Evolutionary conservation across 2,797 vertebrate species (phyloP), one percentile per base, ranked within the genome.

Genomic region (Enteromius thamalakanensis): DNA sequence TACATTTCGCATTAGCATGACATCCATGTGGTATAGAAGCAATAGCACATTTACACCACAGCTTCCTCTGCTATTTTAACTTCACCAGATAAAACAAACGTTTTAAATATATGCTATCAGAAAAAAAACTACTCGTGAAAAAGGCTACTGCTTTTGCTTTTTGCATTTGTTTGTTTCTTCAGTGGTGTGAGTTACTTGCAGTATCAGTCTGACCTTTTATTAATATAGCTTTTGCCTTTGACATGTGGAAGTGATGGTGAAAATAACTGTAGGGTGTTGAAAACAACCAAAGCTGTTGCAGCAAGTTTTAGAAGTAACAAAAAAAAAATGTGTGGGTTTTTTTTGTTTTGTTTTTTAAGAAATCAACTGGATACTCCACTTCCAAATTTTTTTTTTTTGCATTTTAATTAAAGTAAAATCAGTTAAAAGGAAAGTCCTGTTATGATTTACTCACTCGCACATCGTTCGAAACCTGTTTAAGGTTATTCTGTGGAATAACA

Each of bases 31-130:
- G 7, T 62, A 14, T 23, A 47, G 14, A 26, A 42, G 15, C 2
- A 49, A 19, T 72, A 12, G 11, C 79, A 72, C 53, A 47, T 62
- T 51, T 2, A 75, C 29, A 64, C 80, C 71, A 76, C 60, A 65
- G 58, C 70, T 81, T 40, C 42, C 42, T 74, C 55, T 40, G 34
- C 78, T 74, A 72, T 34, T 74, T 26, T 64, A 64, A 37, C 19
- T 45, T 80, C 8, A 29, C 11, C 42, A 23, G 19, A 71, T 29
- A 26, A 15, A 12, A 79, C 10, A 14, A 78, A 65, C 1, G 5
- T 75, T 45, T 34, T 37, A 21, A n/a, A 17, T 12, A 17, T 26
- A 14, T 45, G n/a, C 2, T 42, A 64, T 29, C 1, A 64, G n/a
- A 26, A 42, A 11, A 34, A n/a, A 34, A 47, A 5, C 34, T 32